phyloP scores from a whole-genome alignment of 1,140 invertebrate genomes.

The Papilio polytes region DNA sequence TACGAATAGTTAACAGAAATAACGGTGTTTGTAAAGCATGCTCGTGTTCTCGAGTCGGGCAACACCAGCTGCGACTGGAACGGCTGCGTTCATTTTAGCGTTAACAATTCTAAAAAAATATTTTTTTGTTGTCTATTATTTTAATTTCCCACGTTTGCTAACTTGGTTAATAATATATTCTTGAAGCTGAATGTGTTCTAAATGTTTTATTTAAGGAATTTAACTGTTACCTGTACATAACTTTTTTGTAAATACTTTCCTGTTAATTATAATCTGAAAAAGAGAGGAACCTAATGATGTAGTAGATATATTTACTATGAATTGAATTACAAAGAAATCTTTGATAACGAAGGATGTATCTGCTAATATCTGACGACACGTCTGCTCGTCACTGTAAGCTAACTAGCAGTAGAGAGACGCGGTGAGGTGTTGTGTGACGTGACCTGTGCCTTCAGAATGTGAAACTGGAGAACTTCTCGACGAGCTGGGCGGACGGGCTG shows the following conservation, averaged over 20 bases:
- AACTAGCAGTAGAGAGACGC: background rate
- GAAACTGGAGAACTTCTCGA: conserved; percentile 98
- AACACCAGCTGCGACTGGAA: background rate
- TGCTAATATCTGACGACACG: too few relatives aligned
- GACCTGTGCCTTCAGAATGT: conserved; percentile 89
- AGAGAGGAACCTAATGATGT: background rate
- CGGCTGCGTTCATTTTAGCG: background rate
- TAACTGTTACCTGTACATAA: background rate
- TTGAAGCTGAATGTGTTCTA: background rate
- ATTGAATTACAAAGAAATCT: too few relatives aligned
- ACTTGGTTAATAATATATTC: background rate
- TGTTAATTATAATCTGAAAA: background rate
- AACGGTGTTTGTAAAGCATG: conserved; percentile 30
- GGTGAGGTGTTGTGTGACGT: background rate
- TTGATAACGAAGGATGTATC: too few relatives aligned
- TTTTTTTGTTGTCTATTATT: background rate
- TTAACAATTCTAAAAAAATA: background rate
- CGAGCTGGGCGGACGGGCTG: conserved; percentile 97
- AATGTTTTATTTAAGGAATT: background rate
- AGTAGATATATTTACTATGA: too few relatives aligned
- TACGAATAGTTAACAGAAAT: conserved; percentile 13
- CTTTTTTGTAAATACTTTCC: background rate
- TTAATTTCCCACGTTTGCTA: background rate
- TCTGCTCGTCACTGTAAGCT: too few relatives aligned
- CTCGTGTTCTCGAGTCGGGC: background rate